Base-by-base conservation (phyloP, 2,888 invertebrate species). In the Rhogogaster chlorosoma region DNA sequence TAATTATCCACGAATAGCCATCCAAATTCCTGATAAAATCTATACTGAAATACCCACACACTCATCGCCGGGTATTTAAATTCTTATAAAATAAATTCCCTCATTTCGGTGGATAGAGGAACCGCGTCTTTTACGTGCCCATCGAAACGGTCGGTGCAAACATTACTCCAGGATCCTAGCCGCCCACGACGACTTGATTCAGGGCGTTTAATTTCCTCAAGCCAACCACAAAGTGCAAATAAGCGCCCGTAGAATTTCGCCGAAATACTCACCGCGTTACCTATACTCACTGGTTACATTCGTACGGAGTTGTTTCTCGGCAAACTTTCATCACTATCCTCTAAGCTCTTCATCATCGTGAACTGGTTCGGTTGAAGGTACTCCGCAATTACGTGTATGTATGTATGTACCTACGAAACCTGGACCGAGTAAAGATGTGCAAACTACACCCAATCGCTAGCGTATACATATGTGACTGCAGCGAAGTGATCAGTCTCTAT, bases 191-290 rank as follows among this genome's bases (percentile, higher is more conserved):
- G 70, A 83, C 67, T 67, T 67, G 45, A 70, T 83, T 70, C 49
- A 45, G 70, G 83, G 45, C 45, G 83, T 83, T 83, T 70, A 83
- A 83, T 83, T 83, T 83, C 83, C 83, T 83, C 83, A 67, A 83
- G 67, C 83, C 45, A 67, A 61, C 83, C 83, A 49, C 83, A 83
- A 83, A 83, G 83, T 83, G 45, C 83, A 83, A 83, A 83, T 67
- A 70, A 83, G 26, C 53, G 10, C 77, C 3, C 15, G 77, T 53
- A 42, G 73, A 42, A 73, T 73, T 71, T 42, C 42, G 10, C 42
- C 22, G 42, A 73, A 73, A 42, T 42, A 26, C 38, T n/a, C 49
- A 49, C 53, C 32, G 45, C 49, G n/a, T 26, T 29, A 67, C 15
- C 32, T 67, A 32, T 61, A 61, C 26, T 26, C 2, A 12, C 10